A percentile compares a stretch with the other conserved stretches of the same genome.
These are phyloP conservation scores for Tiaroga cobitis DNA, from an alignment of 2,797 vertebrate species.

Conservation along the genomic window DNA sequence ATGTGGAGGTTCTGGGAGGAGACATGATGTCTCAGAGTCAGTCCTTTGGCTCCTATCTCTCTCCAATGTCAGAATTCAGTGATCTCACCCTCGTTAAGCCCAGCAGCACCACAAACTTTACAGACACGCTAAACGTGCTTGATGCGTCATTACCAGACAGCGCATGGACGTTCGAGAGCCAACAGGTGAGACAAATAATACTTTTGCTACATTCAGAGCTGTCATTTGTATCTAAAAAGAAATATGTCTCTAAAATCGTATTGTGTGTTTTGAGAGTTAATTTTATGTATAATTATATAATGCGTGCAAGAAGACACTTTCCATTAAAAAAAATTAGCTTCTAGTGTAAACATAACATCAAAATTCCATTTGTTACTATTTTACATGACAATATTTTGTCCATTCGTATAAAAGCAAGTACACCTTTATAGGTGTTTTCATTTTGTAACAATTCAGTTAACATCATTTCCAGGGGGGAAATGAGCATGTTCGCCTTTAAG, in stretches of 20 bases:
- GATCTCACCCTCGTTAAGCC: conserved; percentile 63
- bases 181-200: conserved; percentile 58
- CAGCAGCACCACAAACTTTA: conserved; percentile 66
- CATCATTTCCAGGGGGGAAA: neutral
- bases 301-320: neutral
- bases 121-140: conserved; percentile 60
- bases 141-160: conserved; percentile 62
- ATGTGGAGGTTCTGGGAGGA: conserved; percentile 76
- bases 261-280: neutral
- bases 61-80: conserved; percentile 66
- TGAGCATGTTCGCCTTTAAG: conserved; percentile 15
- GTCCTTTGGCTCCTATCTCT: conserved; percentile 67
- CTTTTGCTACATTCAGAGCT: neutral
- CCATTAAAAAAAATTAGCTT: neutral
- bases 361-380: too few relatives aligned
- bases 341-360: neutral
- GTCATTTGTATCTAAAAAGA: neutral
- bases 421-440: neutral
- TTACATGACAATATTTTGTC: neutral
- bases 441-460: neutral
- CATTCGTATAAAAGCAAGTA: neutral
- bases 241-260: neutral
- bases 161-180: conserved; percentile 63
- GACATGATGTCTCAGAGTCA: conserved; percentile 72
- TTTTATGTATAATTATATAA: too few relatives aligned